Evolutionary conservation across 2,888 invertebrate genomes (phyloP).

Genomic region (Synergus itoensis): DNA sequence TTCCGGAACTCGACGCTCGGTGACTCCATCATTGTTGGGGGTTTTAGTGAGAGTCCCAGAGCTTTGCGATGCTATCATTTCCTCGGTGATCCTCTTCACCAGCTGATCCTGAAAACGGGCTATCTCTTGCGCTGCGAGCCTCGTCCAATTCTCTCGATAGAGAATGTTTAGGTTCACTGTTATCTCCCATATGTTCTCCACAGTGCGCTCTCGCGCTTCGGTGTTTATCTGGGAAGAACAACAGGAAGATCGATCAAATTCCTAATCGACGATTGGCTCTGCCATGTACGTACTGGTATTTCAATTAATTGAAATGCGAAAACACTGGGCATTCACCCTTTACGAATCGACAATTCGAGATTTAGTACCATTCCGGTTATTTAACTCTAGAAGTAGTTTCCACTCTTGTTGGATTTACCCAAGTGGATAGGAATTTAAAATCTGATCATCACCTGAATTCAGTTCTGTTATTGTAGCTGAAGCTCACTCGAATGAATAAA

Average conservation of each 20-base stretch:
- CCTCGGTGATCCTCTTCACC: slow-evolving; percentile 88
- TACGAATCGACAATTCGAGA: slow-evolving; percentile 1
- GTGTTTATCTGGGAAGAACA: slow-evolving; percentile 76
- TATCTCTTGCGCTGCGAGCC: slow-evolving; percentile 88
- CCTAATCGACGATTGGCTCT: slow-evolving; percentile 25
- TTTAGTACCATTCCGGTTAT: not conserved
- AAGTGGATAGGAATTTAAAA: not conserved
- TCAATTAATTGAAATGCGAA: slow-evolving; percentile 22
- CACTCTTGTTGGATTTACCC: not conserved
- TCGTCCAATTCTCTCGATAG: slow-evolving; percentile 94
- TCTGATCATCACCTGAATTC: no score
- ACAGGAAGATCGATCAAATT: slow-evolving; percentile 32
- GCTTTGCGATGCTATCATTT: slow-evolving; percentile 82
- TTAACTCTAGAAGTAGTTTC: not conserved
- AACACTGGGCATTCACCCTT: slow-evolving; percentile 13
- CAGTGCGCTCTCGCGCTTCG: slow-evolving; percentile 84
- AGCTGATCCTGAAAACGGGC: slow-evolving; percentile 91
- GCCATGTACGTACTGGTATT: not conserved
- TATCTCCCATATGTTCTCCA: slow-evolving; percentile 95
- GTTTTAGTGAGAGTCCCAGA: slow-evolving; percentile 76
- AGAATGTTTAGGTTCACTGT: slow-evolving; percentile 93
- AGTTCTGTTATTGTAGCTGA: not conserved
- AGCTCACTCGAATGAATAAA: not conserved
- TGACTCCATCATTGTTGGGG: slow-evolving; percentile 64
- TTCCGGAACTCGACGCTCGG: slow-evolving; percentile 76